Evolutionary conservation across 2,888 invertebrate species (phyloP).

Genomic region (Griposia aprilina): DNA sequence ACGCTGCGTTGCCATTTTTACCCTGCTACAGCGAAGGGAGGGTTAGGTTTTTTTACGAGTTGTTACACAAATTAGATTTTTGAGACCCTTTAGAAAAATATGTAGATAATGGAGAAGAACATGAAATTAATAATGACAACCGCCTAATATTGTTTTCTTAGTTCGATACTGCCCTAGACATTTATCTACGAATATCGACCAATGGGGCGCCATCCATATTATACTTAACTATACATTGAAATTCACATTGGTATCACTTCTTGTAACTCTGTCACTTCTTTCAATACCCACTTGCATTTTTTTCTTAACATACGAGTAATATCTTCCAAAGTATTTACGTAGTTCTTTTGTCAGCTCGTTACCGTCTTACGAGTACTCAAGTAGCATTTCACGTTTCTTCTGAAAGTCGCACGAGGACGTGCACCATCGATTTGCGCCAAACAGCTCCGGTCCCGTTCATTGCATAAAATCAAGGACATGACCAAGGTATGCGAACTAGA

Average conservation of each 20-base stretch:
- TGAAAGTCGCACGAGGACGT: conserved; percentile 47
- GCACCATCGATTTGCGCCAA: conserved; percentile 48
- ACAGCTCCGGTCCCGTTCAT: conserved; percentile 47
- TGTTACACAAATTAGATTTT: conserved; percentile 6
- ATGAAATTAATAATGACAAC: background rate
- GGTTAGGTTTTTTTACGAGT: conserved; percentile 15
- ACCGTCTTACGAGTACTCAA: conserved; percentile 3
- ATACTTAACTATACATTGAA: too few relatives aligned
- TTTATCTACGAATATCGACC: background rate
- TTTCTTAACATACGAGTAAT: background rate
- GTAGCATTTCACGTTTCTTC: conserved; percentile 37
- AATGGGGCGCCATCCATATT: background rate
- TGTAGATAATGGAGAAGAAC: background rate
- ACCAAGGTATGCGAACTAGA: conserved; percentile 17
- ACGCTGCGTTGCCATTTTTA: conserved; percentile 57
- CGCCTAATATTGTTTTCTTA: background rate
- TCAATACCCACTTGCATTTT: background rate
- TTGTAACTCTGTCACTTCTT: background rate
- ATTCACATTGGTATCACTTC: conserved; percentile 2
- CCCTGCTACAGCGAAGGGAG: conserved; percentile 2
- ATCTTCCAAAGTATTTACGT: conserved; percentile 2
- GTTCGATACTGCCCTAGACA: background rate
- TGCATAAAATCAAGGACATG: conserved; percentile 54
- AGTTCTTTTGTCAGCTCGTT: conserved; percentile 20
- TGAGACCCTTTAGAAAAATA: background rate